Base-by-base conservation (phyloP, 2,888 invertebrate species). In the Rhopalosiphum nymphaeae region DNA sequence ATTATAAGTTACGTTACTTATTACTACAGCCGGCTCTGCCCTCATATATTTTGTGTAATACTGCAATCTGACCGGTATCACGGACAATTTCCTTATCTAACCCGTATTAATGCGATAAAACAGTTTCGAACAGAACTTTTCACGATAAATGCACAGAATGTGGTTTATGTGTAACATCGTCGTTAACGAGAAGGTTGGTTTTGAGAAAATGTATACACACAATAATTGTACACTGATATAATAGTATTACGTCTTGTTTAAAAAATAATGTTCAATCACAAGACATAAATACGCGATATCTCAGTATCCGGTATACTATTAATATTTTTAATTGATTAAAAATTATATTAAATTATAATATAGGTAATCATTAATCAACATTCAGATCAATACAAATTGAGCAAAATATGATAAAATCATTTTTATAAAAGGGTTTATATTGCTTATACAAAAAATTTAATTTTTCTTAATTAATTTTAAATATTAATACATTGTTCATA, bases 31-130 rank as follows among this genome's bases (percentile, higher is more conserved):
- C 42, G 36, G 26, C 16, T 42, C 26, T 9, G 57, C 86, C 46
- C 36, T 36, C 57, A 29, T 61, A 29, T 36, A 25, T 92, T 86
- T 61, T 86, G 44, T 44, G 86, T 46, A 61, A 92, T 67, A 42
- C 53, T 25, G 36, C 78, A 78, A 78, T 78, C 91, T n/a, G 44
- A 89, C 88, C 92, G 88, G 92, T 92, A 92, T 89, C 87, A 42
- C 46, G 88, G 92, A 67, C 88, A 36, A 92, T 92, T 92, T 92
- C 67, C 36, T 92, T 88, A 92, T 87, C 87, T 87, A 92, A 87
- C 10, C 49, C 67, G 90, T 90, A 90, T 49, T n/a, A 91, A 53
- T 42, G 26, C 67, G 91, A 91, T 84, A 56, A 84, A 78, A 53
- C 67, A 67, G 78, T 91, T 53, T 78, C 42, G 9, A 84, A 91